These are phyloP conservation scores for Ectropis grisescens DNA, from an alignment of 1,140 invertebrate genomes.

Conservation along the genomic window DNA sequence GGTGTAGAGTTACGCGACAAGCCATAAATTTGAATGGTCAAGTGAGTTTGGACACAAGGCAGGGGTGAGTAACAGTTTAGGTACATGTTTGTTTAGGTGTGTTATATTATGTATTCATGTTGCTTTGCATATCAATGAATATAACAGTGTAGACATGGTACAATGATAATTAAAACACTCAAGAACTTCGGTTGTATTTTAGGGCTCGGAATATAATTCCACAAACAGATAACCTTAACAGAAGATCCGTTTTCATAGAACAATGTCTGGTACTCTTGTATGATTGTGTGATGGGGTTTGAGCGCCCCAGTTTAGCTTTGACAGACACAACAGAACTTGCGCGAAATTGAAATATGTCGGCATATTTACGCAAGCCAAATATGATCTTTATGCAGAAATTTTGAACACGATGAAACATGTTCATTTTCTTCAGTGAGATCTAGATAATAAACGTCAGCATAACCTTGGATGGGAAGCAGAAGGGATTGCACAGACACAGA, in stretches of 20 bases:
- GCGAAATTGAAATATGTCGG: no score
- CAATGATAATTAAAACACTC: not conserved
- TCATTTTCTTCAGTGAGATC: not conserved
- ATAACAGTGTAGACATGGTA: not conserved
- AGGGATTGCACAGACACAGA: no score
- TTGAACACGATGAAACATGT: not conserved
- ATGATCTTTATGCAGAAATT: not conserved
- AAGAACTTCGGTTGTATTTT: not conserved
- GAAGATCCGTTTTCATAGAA: not conserved
- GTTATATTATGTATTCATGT: not conserved
- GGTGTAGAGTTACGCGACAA: constrained; percentile 25
- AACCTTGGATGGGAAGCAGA: no score
- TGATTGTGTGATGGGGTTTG: not conserved
- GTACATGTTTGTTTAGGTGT: not conserved
- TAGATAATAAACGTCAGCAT: no score
- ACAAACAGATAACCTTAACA: not conserved
- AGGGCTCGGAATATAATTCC: not conserved
- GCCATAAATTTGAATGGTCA: constrained; percentile 51
- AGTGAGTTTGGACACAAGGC: constrained; percentile 32
- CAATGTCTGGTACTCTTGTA: not conserved
- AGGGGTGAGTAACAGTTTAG: constrained; percentile 23
- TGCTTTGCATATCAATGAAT: not conserved
- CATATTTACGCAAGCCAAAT: no score
- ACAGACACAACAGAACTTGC: no score
- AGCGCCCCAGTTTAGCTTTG: not conserved